Conservation (phyloP, 2,113 vertebrate genomes). For the Pungitius pungitius region DNA sequence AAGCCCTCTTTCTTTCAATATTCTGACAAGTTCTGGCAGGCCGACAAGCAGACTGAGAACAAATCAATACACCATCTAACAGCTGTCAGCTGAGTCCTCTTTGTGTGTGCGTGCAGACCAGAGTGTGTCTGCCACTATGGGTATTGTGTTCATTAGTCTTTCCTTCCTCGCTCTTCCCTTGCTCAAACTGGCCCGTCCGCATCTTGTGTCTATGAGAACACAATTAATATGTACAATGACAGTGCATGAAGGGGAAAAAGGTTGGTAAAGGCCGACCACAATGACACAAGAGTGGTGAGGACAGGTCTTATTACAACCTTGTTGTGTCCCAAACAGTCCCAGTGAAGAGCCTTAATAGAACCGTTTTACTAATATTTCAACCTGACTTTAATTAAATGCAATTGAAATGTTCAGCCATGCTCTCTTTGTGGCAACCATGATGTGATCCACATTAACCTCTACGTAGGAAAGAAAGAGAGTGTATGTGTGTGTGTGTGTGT, state of each 20-base stretch:
- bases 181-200: conserved; percentile 1
- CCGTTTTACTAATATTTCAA: conserved; percentile 17
- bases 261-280: not conserved
- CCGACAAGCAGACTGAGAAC: conserved; percentile 55
- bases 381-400: conserved; percentile 47
- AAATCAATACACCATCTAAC: conserved; percentile 74
- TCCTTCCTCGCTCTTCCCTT: conserved; percentile 15
- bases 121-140: conserved; percentile 40
- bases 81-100: conserved; percentile 66
- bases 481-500: conserved; percentile 19
- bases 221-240: conserved; percentile 51
- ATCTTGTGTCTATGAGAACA: conserved; percentile 33
- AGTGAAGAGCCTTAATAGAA: not conserved
- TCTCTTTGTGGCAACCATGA: conserved; percentile 8
- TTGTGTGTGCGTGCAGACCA: not conserved
- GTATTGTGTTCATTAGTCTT: conserved; percentile 57
- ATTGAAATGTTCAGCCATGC: conserved; percentile 28
- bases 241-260: conserved; percentile 1
- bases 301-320: not conserved
- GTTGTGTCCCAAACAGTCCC: not conserved
- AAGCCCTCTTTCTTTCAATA: conserved; percentile 60
- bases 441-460: conserved; percentile 55
- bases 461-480: conserved; percentile 3
- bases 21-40: conserved; percentile 69
- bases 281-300: not conserved